A percentile compares a stretch with the other conserved stretches of the same genome.
Evolutionary conservation across 1,140 invertebrate species (phyloP).

Genomic region (Ostrea edulis): DNA sequence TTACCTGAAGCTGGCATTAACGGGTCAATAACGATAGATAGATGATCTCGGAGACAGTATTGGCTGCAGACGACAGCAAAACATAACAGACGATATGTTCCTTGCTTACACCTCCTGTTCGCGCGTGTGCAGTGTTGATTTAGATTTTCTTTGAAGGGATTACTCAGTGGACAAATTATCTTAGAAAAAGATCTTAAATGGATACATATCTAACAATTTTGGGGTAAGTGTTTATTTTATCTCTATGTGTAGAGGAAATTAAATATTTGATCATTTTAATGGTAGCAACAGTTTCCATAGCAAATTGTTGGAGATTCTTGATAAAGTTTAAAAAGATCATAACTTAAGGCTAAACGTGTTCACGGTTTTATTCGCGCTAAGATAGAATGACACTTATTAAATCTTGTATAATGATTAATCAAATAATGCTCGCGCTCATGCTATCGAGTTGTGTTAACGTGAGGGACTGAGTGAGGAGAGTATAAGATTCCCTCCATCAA

Average conservation of each 20-base stretch:
- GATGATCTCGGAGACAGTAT: neutral
- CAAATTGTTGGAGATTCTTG: too few relatives aligned
- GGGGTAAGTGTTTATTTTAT: neutral
- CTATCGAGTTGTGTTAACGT: neutral
- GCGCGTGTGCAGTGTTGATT: neutral
- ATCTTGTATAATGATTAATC: slow-evolving; percentile 8
- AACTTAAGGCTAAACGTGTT: too few relatives aligned
- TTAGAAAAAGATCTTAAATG: neutral
- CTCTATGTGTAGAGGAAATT: too few relatives aligned
- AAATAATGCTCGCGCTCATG: neutral
- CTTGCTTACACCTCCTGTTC: neutral
- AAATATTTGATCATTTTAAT: too few relatives aligned
- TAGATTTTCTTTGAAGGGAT: neutral
- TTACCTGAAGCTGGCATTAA: slow-evolving; percentile 22
- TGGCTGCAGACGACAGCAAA: slow-evolving; percentile 14
- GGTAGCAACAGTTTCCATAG: too few relatives aligned
- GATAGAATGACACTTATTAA: neutral
- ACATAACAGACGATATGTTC: neutral
- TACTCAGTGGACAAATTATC: neutral
- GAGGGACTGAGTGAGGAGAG: neutral
- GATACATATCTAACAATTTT: neutral
- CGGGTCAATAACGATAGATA: slow-evolving; percentile 3
- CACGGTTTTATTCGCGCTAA: too few relatives aligned
- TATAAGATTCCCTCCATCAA: neutral
- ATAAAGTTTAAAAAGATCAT: too few relatives aligned